Conservation (phyloP, 2,797 vertebrate genomes). For the Sebastes hopkinsi region DNA sequence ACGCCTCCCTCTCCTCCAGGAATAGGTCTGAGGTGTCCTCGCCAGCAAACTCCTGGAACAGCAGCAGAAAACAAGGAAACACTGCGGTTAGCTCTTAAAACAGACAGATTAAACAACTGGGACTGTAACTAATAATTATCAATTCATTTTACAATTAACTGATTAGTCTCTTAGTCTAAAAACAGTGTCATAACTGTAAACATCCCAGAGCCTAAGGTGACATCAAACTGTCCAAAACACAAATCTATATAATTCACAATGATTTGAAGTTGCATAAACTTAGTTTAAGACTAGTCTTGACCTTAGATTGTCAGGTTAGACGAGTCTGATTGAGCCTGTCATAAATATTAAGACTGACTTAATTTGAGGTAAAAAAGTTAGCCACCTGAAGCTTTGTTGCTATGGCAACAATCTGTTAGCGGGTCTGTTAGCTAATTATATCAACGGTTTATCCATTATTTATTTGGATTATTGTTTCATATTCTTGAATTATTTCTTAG, state of each 20-base stretch:
- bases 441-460: no score
- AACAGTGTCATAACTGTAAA: neutral
- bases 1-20: conserved; percentile 95
- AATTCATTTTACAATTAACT: neutral
- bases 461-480: no score
- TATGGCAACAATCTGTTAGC: no score
- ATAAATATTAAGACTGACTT: no score
- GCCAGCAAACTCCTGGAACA: conserved; percentile 91
- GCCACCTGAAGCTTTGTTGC: no score
- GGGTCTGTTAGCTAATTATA: no score
- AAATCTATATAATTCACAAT: neutral
- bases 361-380: no score
- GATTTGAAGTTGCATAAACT: neutral
- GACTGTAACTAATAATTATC: no score
- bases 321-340: no score
- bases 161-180: neutral
- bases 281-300: accelerated
- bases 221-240: neutral
- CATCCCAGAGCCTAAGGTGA: neutral
- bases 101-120: neutral
- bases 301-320: no score
- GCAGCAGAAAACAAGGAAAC: neutral
- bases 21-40: conserved; percentile 97
- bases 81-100: neutral
- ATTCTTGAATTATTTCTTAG: no score